These are phyloP conservation scores for Bombus polaris DNA, from an alignment of 1,140 invertebrate species.

Conservation along the genomic window DNA sequence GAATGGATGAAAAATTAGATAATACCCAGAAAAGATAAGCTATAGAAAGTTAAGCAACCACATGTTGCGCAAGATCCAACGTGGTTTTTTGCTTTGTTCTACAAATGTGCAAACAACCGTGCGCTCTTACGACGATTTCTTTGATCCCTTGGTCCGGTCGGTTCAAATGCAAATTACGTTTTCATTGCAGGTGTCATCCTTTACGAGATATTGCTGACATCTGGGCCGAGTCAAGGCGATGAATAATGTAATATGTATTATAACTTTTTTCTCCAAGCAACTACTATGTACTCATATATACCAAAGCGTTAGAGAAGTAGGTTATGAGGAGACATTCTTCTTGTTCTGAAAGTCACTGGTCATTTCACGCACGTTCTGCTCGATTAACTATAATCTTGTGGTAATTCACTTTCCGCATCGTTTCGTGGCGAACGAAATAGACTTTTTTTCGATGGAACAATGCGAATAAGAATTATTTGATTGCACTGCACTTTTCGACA, in stretches of 20 bases:
- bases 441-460: neutral
- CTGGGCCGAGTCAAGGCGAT: conserved; percentile 54
- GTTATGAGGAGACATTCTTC: conserved; percentile 12
- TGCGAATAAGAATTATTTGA: neutral
- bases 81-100: neutral
- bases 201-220: neutral
- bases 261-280: neutral
- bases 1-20: neutral
- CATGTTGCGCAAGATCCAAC: neutral
- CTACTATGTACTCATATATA: neutral
- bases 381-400: neutral
- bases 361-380: neutral
- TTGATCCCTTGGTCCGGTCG: neutral
- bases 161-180: conserved; percentile 43
- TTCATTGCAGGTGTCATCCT: conserved; percentile 9
- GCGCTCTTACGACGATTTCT: neutral
- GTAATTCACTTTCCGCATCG: conserved; percentile 33
- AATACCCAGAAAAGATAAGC: neutral
- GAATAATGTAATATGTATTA: conserved; percentile 42
- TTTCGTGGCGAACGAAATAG: neutral
- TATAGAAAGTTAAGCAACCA: conserved; percentile 31
- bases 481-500: neutral
- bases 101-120: neutral
- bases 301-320: conserved; percentile 28
- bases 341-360: neutral